Conservation (phyloP, 2,888 invertebrate genomes). For the Xanthostigma xanthostigma region DNA sequence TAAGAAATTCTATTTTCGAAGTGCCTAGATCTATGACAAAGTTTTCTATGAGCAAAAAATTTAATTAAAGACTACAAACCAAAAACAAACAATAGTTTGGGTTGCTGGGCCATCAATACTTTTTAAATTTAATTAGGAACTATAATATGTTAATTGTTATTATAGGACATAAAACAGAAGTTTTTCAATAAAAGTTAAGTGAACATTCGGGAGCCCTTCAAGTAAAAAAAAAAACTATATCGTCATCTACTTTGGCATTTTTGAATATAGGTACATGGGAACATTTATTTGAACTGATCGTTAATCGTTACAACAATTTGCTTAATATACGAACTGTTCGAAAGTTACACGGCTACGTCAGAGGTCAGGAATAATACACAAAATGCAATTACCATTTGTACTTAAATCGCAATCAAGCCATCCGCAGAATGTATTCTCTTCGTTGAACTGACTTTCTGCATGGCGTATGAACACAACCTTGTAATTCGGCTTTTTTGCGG, state of each 20-base stretch:
- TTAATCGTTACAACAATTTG: background rate
- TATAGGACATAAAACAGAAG: no score
- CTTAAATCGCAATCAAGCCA: slow-evolving; percentile 47
- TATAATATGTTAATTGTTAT: no score
- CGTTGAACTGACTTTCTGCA: slow-evolving; percentile 50
- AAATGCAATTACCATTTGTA: slow-evolving; percentile 32
- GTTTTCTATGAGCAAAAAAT: background rate
- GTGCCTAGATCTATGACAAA: background rate
- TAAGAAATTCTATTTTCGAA: background rate
- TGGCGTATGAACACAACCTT: slow-evolving; percentile 47
- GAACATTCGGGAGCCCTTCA: no score
- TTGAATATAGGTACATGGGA: no score
- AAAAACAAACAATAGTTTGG: no score
- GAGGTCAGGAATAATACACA: slow-evolving; percentile 11
- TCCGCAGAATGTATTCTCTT: slow-evolving; percentile 45
- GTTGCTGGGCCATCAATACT: no score
- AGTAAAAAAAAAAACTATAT: no score
- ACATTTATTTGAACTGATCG: background rate
- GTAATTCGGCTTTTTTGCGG: slow-evolving; percentile 29
- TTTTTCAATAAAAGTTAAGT: no score
- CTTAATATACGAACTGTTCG: background rate
- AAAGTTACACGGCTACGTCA: slow-evolving; percentile 10
- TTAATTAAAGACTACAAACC: background rate
- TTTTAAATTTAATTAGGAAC: no score
- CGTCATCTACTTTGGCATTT: no score